These are phyloP conservation scores for Anguilla japonica DNA, from an alignment of 2,113 vertebrate genomes.

Conservation along the genomic window DNA sequence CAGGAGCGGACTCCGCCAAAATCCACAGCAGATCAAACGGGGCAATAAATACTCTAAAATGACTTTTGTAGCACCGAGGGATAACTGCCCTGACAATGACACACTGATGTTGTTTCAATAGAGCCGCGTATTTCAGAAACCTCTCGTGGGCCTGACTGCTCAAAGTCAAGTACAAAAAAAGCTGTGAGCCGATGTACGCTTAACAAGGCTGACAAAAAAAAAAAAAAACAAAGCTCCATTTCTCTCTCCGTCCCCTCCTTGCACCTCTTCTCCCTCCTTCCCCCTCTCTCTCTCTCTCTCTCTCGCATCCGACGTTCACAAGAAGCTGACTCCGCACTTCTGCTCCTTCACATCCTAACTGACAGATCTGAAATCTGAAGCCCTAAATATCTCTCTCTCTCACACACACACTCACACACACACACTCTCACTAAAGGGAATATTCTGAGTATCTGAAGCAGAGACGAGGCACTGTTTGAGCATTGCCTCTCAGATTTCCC, in stretches of 20 bases:
- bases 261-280: constrained; percentile 4
- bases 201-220: not conserved
- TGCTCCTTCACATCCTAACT: constrained; percentile 2
- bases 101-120: not conserved
- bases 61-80: not conserved
- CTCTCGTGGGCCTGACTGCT: not conserved
- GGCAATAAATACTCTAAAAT: not conserved
- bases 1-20: not conserved
- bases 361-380: constrained; percentile 23
- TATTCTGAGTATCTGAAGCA: not conserved
- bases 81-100: not conserved
- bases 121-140: not conserved
- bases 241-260: not conserved
- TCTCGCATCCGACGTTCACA: not conserved
- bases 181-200: not conserved
- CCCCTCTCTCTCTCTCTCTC: constrained; percentile 8
- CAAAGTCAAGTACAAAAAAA: not conserved
- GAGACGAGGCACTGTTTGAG: not conserved
- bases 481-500: not conserved
- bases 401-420: not conserved
- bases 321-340: constrained; percentile 22
- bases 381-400: constrained; percentile 1
- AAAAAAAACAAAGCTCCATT: not conserved
- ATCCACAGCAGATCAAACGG: not conserved
- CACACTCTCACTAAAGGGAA: not conserved